Conservation (phyloP, 2,888 invertebrate genomes). For the Caenorhabditis sp. region DNA sequence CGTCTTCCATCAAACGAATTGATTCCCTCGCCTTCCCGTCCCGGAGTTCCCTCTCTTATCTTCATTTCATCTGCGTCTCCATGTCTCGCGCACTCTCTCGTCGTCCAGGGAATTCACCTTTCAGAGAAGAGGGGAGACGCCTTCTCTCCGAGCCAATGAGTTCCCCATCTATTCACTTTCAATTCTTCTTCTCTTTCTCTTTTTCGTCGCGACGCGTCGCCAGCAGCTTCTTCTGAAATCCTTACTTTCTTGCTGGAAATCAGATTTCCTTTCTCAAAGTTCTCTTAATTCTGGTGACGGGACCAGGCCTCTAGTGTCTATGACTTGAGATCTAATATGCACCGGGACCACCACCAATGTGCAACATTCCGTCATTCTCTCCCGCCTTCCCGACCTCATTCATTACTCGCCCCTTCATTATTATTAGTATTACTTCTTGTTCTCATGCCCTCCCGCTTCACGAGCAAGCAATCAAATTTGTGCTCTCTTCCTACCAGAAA, state of each 20-base stretch:
- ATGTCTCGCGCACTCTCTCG: conserved; percentile 32
- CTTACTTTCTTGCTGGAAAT: too few relatives aligned
- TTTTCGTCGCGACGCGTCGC: too few relatives aligned
- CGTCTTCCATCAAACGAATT: conserved; percentile 62
- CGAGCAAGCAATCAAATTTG: conserved; percentile 52
- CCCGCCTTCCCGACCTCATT: conserved; percentile 11
- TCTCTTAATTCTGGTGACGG: neutral
- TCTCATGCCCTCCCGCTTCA: too few relatives aligned
- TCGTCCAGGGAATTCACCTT: conserved; percentile 61
- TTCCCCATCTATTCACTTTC: conserved; percentile 27
- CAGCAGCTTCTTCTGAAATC: neutral
- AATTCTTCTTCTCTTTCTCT: neutral
- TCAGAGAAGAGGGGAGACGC: conserved; percentile 19
- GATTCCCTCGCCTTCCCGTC: too few relatives aligned
- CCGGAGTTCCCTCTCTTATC: conserved; percentile 52
- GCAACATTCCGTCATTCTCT: conserved; percentile 39
- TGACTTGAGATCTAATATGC: conserved; percentile 19
- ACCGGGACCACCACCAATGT: neutral
- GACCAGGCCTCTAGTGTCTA: too few relatives aligned
- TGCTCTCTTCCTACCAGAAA: conserved; percentile 17
- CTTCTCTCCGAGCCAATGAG: conserved; percentile 39
- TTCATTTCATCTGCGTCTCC: conserved; percentile 53
- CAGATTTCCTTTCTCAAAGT: neutral
- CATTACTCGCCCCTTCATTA: conserved; percentile 37
- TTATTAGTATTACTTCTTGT: conserved; percentile 40